Base-by-base conservation (phyloP, 1,140 invertebrate species). In the Heliconius hermathena region DNA sequence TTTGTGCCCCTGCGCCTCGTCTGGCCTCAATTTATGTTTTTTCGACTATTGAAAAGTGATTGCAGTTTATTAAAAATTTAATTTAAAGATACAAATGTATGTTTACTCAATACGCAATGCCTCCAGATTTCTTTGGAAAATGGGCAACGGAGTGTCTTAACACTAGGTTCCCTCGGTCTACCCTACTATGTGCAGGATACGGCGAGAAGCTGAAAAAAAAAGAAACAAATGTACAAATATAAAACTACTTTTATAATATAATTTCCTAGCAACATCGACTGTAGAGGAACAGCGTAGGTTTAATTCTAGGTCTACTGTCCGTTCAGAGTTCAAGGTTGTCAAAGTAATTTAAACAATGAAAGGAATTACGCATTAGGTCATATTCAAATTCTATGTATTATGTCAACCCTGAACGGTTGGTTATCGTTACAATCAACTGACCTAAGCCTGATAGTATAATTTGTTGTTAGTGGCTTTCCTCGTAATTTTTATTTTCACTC, bases 281-380 rank as follows among this genome's bases (percentile, higher is more conserved):
- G 3, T 36, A 57, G n/a, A 57, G 75, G 18, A 71, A 41, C 33
- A 75, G 76, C 29, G 74, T 76, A 46, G 78, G 60, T n/a, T 49
- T 60, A 20, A 38, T n/a, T 72, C 71, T 72, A 41, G 71, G 36
- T 72, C 13, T 71, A 71, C 16, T 52, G 36, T 72, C 36, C 3
- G 49, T 46, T 9, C 71, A 18, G 77, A 75, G 77, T 76, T 83
- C 82, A 81, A 81, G 79, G 82, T 46, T 80, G 57, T 54, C 71
- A 18, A 49, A 54, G 54, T 73, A 78, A 84, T 81, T 82, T 70
- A 79, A 77, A 83, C 82, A 85, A 85, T 83, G 82, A 80, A 79
- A 82, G 79, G 79, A 81, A 79, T 85, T 77, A 74, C 74, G 54
- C 76, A 66, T 83, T 83, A 81, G 83, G 81, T 84, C 81, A 84